Conservation (phyloP, 2,888 invertebrate species). For the Eupithecia centaureata region DNA sequence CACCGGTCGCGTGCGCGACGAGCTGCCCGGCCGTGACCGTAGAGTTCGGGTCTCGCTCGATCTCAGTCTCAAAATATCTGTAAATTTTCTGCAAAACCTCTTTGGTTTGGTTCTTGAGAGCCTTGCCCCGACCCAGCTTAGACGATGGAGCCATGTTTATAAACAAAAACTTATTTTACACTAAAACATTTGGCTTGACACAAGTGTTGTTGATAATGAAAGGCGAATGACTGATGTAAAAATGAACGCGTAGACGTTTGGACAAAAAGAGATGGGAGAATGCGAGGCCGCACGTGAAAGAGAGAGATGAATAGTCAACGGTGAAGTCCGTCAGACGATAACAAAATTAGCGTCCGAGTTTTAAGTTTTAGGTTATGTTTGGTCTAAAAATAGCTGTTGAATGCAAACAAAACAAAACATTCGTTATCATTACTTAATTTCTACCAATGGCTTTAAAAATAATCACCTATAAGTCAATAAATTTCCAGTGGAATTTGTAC, state of each 20-base stretch:
- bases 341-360: constrained; percentile 35
- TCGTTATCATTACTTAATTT: neutral
- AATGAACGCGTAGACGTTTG: constrained; percentile 33
- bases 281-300: constrained; percentile 18
- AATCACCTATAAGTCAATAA: too few relatives aligned
- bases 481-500: too few relatives aligned
- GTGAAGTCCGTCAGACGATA: constrained; percentile 28
- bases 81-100: constrained; percentile 51
- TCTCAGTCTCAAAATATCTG: constrained; percentile 51
- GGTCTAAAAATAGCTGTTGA: constrained; percentile 20
- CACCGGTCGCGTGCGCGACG: constrained; percentile 53
- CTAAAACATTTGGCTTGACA: constrained; percentile 46
- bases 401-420: neutral
- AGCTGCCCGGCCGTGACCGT: constrained; percentile 52
- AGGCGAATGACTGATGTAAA: constrained; percentile 52
- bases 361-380: constrained; percentile 39
- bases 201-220: constrained; percentile 53
- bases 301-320: constrained; percentile 37
- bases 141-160: constrained; percentile 51
- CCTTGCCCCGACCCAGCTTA: constrained; percentile 51
- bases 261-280: constrained; percentile 36
- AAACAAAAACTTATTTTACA: constrained; percentile 42
- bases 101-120: constrained; percentile 52
- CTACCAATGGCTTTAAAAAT: rapidly evolving
- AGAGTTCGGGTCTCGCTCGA: constrained; percentile 51